Conservation (phyloP, 1,140 invertebrate species). For the Drosophila pallidifrons region DNA sequence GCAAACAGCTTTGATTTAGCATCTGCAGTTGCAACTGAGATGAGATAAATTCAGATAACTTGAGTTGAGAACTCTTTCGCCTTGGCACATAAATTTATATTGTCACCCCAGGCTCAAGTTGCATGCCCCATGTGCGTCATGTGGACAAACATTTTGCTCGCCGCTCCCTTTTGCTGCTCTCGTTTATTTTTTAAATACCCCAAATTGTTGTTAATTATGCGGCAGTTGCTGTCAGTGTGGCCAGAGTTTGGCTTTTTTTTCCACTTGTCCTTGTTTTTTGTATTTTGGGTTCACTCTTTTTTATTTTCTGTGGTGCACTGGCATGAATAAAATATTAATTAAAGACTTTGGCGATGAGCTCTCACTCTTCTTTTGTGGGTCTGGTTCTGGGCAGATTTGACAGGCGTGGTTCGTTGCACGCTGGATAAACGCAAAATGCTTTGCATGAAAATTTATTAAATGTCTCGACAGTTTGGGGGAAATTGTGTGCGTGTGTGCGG, state of each 20-base stretch:
- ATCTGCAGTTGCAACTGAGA: conserved; percentile 8
- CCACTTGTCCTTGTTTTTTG: conserved; percentile 3
- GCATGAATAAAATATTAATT: conserved; percentile 81
- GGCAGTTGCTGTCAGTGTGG: conserved; percentile 45
- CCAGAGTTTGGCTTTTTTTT: conserved; percentile 28
- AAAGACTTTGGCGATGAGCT: conserved; percentile 60
- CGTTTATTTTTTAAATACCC: conserved; percentile 57
- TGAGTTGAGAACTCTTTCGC: background rate
- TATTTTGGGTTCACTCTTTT: background rate
- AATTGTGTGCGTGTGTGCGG: background rate
- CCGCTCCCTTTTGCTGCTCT: conserved; percentile 20
- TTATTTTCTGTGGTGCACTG: conserved; percentile 5
- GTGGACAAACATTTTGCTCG: conserved; percentile 47
- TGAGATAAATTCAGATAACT: conserved; percentile 12
- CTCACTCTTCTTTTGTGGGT: background rate
- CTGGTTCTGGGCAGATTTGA: conserved; percentile 54
- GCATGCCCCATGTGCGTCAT: conserved; percentile 53
- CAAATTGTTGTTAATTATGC: conserved; percentile 75
- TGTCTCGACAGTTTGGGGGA: conserved; percentile 43
- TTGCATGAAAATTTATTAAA: conserved; percentile 74
- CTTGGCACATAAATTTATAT: conserved; percentile 7
- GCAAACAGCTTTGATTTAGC: conserved; percentile 64
- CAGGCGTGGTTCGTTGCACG: conserved; percentile 9
- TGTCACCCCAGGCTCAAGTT: conserved; percentile 6
- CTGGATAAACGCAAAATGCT: conserved; percentile 56